Evolutionary conservation across 2,888 invertebrate species (phyloP), one percentile per base, ranked within the genome.

Genomic region (Agrochola macilenta): DNA sequence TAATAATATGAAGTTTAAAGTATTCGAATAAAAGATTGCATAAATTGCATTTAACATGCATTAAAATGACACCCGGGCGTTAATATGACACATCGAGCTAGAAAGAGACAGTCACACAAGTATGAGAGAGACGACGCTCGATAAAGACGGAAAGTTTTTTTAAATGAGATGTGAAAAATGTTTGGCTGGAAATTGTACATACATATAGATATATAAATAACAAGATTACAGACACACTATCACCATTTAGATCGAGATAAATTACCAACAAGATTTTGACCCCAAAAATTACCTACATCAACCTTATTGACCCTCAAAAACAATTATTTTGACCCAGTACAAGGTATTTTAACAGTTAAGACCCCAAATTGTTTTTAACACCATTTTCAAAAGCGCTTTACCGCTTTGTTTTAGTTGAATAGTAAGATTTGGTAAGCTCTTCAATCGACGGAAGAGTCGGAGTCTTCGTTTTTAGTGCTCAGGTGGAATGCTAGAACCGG

Each of bases 401-500:
- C 39, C 35, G 57, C 60, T 63, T 35, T 26, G 2, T 0, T 20
- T 12, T 52, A 2, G 75, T 49, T 57, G 46, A 54, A 75, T 58
- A 66, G 3, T 23, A 49, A 35, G 17, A 35, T 35, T 72, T 64
- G 11, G 8, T 58, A 0, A 14, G 17, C 1, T 74, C 43, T 87
- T 95, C 94, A 95, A 89, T 95, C 95, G 0, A 93, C 95, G 0
- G 94, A 93, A 0, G 95, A 95, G 0, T 96, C 96, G 0, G 92
- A 78, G 71, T 96, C 96, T 30, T 96, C 96, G 70, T 95, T 95
- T 82, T 96, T 96, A 17, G 93, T 93, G 89, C 91, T 92, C 5
- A 96, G 79, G 76, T 96, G 95, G 90, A 96, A 96, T 91, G 91
- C 96, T 49, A 98, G 93, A 64, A 98, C 95, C 5, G 98, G 98